A percentile compares a stretch with the other conserved stretches of the same genome.
These are phyloP conservation scores for Orchesella flavescens DNA, from an alignment of 2,888 invertebrate species.

Conservation along the genomic window DNA sequence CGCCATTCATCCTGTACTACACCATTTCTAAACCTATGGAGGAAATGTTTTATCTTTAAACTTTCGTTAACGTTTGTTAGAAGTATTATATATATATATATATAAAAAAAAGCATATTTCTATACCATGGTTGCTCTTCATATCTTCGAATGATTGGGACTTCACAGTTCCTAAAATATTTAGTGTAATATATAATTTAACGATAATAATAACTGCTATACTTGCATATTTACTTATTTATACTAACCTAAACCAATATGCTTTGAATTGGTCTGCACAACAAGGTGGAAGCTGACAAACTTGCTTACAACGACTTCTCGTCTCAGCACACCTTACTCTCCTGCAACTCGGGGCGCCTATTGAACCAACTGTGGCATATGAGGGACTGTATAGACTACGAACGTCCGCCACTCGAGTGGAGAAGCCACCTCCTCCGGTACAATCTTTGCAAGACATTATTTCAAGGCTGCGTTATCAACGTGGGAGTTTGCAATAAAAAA, in stretches of 20 bases:
- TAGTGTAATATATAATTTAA: no score
- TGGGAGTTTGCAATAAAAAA: neutral
- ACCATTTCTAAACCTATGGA: constrained; percentile 68
- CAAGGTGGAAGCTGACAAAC: constrained; percentile 52
- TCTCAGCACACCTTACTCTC: constrained; percentile 32
- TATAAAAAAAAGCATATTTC: no score
- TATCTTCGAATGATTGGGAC: constrained; percentile 58
- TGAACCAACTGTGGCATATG: constrained; percentile 11
- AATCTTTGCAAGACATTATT: constrained; percentile 55
- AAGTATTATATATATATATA: no score
- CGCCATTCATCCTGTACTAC: constrained; percentile 66
- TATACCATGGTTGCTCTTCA: constrained; percentile 69
- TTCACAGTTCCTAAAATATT: constrained; percentile 64
- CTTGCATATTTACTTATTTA: no score
- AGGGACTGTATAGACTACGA: constrained; percentile 64
- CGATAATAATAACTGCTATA: no score
- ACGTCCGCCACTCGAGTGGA: constrained; percentile 50
- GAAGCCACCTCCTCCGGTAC: constrained; percentile 12
- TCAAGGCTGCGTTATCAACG: neutral
- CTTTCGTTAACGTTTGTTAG: no score
- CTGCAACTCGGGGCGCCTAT: neutral
- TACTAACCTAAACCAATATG: constrained; percentile 64
- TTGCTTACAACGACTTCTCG: constrained; percentile 30
- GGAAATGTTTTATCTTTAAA: no score
- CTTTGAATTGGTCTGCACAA: constrained; percentile 65